Conservation (phyloP, 2,797 vertebrate genomes). For the Poecilia gillii region DNA sequence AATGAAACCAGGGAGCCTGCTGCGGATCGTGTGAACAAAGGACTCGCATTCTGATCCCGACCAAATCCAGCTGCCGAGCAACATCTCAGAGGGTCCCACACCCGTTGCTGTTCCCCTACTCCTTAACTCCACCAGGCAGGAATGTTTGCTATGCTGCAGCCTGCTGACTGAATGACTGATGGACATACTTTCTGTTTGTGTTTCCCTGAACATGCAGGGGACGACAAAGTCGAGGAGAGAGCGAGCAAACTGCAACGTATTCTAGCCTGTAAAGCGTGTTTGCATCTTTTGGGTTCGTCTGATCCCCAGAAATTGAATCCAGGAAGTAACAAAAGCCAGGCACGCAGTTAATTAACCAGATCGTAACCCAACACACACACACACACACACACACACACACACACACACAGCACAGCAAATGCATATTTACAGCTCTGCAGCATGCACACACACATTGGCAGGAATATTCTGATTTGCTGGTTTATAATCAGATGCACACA, state of each 20-base stretch:
- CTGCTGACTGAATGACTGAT: slow-evolving; percentile 50
- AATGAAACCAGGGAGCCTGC: slow-evolving; percentile 15
- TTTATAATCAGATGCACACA: slow-evolving; percentile 32
- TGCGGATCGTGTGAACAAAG: slow-evolving; percentile 37
- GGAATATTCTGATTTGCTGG: slow-evolving; percentile 29
- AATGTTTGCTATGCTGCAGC: slow-evolving; percentile 74
- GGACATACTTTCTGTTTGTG: slow-evolving; percentile 11
- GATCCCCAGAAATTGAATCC: slow-evolving; percentile 24
- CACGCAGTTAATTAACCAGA: slow-evolving; percentile 40
- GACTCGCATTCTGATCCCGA: slow-evolving; percentile 14
- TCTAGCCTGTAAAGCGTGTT: not conserved
- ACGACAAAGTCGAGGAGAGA: slow-evolving; percentile 13
- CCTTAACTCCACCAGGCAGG: slow-evolving; percentile 58
- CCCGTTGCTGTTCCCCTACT: slow-evolving; percentile 40
- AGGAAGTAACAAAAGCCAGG: slow-evolving; percentile 30
- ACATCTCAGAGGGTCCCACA: slow-evolving; percentile 61
- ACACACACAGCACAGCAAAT: slow-evolving; percentile 19
- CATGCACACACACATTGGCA: slow-evolving; percentile 21
- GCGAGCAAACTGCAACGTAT: not conserved
- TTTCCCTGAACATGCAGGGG: slow-evolving; percentile 11
- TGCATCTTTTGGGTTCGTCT: slow-evolving; percentile 2
- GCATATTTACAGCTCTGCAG: slow-evolving; percentile 21
- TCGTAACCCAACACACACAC: slow-evolving; percentile 15
- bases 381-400: slow-evolving; percentile 8
- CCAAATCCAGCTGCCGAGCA: slow-evolving; percentile 65